Evolutionary conservation across 2,797 vertebrate genomes (phyloP).

Genomic region (Podarcis lilfordi): DNA sequence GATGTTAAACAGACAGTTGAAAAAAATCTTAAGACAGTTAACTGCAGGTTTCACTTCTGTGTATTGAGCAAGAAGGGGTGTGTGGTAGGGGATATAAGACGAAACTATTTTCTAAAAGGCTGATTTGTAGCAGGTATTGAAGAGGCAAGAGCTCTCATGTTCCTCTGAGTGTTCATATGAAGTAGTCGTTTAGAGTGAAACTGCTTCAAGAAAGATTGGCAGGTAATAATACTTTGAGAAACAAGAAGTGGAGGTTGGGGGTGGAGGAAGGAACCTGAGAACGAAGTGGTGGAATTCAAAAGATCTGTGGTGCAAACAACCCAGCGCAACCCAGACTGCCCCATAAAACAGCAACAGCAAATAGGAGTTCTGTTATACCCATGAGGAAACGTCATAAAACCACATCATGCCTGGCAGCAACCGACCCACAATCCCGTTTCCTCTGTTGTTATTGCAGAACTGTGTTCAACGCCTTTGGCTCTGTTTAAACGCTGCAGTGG

Average conservation of each 20-base stretch:
- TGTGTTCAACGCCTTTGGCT: conserved; percentile 46
- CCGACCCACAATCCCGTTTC: conserved; percentile 52
- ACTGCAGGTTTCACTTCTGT: conserved; percentile 70
- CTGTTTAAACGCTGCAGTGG: conserved; percentile 46
- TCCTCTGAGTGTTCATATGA: conserved; percentile 50
- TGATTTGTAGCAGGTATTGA: conserved; percentile 62
- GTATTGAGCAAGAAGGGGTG: conserved; percentile 59
- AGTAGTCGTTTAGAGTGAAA: conserved; percentile 50
- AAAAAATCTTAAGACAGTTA: conserved; percentile 55
- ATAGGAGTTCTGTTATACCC: conserved; percentile 62
- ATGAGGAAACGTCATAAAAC: conserved; percentile 54
- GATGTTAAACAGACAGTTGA: conserved; percentile 45
- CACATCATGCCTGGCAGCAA: conserved; percentile 58
- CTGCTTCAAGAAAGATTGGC: conserved; percentile 27
- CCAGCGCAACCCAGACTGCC: conserved; percentile 34
- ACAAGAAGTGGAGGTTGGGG: conserved; percentile 40
- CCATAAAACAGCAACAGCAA: conserved; percentile 60
- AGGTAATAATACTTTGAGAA: not conserved
- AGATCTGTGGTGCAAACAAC: conserved; percentile 62
- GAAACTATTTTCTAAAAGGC: conserved; percentile 58
- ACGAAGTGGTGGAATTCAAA: conserved; percentile 69
- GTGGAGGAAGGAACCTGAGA: conserved; percentile 57
- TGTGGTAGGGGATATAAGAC: conserved; percentile 56
- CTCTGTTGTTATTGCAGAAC: conserved; percentile 15
- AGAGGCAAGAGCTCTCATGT: conserved; percentile 43